A percentile compares a stretch with the other conserved stretches of the same genome.
Evolutionary conservation across 2,888 invertebrate species (phyloP).

Genomic region (Ellobium chinense): DNA sequence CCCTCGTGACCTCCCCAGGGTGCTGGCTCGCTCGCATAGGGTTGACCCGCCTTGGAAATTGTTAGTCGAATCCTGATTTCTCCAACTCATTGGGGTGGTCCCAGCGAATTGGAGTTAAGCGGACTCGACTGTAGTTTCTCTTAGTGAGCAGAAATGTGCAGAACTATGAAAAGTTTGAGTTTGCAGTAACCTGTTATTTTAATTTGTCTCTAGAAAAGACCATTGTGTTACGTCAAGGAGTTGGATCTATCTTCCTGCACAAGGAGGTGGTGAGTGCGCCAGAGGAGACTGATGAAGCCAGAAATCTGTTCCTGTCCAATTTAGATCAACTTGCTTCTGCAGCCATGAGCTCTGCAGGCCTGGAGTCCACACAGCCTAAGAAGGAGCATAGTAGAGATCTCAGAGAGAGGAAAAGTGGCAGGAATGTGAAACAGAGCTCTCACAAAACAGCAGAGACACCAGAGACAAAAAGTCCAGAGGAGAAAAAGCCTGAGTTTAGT

Average conservation of each 20-base stretch:
- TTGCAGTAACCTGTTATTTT: too few relatives aligned
- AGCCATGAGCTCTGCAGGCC: conserved; percentile 28
- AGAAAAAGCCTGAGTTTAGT: neutral
- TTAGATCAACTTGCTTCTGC: conserved; percentile 44
- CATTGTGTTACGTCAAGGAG: conserved; percentile 42
- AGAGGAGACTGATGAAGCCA: neutral
- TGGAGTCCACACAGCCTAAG: neutral
- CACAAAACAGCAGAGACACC: neutral
- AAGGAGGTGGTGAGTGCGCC: conserved; percentile 39
- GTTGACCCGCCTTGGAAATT: too few relatives aligned
- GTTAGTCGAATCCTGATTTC: too few relatives aligned
- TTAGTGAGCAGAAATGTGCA: too few relatives aligned
- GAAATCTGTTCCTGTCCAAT: conserved; percentile 32
- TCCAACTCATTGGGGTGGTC: too few relatives aligned
- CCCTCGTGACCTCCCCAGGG: too few relatives aligned
- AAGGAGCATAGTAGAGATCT: neutral
- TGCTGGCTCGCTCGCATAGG: too few relatives aligned
- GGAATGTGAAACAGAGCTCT: neutral
- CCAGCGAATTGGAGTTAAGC: too few relatives aligned
- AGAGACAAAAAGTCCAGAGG: neutral
- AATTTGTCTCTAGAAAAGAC: conserved; percentile 45
- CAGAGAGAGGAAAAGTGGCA: neutral
- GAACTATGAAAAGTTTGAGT: too few relatives aligned
- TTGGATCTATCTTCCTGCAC: conserved; percentile 38
- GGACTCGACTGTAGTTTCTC: too few relatives aligned